Evolutionary conservation across 2,113 vertebrate species (phyloP).

Genomic region (Daphoenositta chrysoptera): DNA sequence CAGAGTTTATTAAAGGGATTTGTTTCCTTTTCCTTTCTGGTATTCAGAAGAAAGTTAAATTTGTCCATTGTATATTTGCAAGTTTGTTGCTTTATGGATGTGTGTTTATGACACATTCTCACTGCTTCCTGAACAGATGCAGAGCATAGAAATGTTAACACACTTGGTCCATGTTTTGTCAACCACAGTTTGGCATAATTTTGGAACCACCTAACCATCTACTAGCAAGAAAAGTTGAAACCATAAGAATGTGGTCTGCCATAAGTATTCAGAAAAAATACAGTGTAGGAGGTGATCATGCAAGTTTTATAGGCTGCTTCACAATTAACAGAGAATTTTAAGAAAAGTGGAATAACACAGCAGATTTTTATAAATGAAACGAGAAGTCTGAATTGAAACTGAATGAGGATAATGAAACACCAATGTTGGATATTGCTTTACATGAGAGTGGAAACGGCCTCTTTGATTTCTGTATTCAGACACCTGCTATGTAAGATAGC

Average conservation of each 20-base stretch:
- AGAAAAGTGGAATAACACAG: background rate
- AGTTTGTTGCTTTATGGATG: background rate
- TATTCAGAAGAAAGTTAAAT: background rate
- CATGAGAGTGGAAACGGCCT: background rate
- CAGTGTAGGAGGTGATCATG: fast-evolving
- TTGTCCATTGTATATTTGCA: background rate
- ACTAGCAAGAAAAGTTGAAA: background rate
- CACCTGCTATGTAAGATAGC: background rate
- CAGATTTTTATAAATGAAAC: background rate
- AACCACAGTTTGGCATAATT: background rate
- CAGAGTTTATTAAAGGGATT: background rate
- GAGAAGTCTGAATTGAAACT: background rate
- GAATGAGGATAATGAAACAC: background rate
- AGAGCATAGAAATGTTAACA: background rate
- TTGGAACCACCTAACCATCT: background rate
- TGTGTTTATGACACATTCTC: background rate
- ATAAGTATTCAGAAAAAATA: background rate
- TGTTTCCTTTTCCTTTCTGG: background rate
- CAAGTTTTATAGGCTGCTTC: background rate
- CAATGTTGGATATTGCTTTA: background rate
- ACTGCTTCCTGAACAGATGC: background rate
- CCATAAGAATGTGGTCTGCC: background rate
- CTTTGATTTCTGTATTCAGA: background rate
- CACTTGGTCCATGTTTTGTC: background rate
- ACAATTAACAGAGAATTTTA: background rate